Evolutionary conservation across 2,797 vertebrate genomes (phyloP), one percentile per base, ranked within the genome.

Genomic region (Ctenochaetus hawaiiensis): DNA sequence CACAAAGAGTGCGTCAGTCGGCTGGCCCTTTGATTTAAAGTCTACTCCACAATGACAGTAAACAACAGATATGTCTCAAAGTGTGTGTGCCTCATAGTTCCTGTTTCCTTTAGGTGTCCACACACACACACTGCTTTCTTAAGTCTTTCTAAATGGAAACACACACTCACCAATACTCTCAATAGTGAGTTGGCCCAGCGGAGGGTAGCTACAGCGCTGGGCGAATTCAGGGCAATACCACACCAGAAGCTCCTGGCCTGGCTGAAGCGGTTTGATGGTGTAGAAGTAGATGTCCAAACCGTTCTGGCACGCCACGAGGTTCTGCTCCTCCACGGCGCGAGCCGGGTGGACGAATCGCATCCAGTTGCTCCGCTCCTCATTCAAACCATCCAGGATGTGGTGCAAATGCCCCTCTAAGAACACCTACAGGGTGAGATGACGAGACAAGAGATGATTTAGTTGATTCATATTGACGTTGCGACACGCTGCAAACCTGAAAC

Each of bases 341-440:
- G 97, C 96, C 0, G 96, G 97, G 87, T 97, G 98, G 87, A 99
- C 97, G 11, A 97, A 99, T 37, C 97, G 96, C 97, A 99, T 98
- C 97, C 98, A 99, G 92, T 98, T 99, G 91, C 97, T 98, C 72
- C 94, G 94, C 69, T 96, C 95, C 88, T 98, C 97, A 0, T 97
- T 95, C 89, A 97, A 93, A 80, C 97, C 96, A 5, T 98, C 97
- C 77, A 99, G 95, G 93, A 98, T 98, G 90, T 98, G 97, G 90
- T 96, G 96, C 48, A 99, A 91, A 34, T 90, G 93, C 14, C 96
- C 96, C 67, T 94, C 86, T 6, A 94, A 96, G 89, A 97, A 98
- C 63, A 99, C 96, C 98, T 99, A 78, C 18, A 13, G 56, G 1
- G 34, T 8, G 39, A 70, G 64, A 66, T 62, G 14, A 53, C 18